These are phyloP conservation scores for Phainopepla nitens DNA, from an alignment of 2,113 vertebrate genomes.

Conservation along the genomic window DNA sequence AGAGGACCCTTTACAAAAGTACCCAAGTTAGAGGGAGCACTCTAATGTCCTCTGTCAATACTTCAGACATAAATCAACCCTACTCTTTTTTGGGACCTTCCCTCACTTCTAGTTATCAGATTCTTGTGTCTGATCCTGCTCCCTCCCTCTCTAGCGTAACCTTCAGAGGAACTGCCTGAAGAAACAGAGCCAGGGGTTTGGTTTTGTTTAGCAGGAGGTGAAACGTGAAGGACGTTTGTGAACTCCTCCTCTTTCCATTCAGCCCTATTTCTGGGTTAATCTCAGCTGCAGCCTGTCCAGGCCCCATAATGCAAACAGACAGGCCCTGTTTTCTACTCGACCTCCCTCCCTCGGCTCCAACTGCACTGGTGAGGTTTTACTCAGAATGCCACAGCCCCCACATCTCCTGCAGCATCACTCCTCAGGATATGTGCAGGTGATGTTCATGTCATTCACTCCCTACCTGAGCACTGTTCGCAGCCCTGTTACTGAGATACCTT, in stretches of 20 bases:
- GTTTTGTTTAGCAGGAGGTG: not conserved
- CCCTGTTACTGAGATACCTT: not conserved
- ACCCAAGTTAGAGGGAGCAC: not conserved
- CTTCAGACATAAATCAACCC: not conserved
- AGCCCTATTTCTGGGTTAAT: not conserved
- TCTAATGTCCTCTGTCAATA: not conserved
- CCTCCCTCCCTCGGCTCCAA: not conserved
- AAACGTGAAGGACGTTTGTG: fast-evolving
- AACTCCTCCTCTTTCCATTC: not conserved
- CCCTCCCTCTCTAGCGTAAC: not conserved
- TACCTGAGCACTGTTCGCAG: not conserved
- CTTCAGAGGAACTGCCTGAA: not conserved
- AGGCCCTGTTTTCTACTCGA: not conserved
- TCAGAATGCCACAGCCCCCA: not conserved
- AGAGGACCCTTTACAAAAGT: not conserved
- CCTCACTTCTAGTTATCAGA: not conserved
- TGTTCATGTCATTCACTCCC: not conserved
- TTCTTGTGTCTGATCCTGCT: not conserved
- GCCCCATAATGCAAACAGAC: not conserved
- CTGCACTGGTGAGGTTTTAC: not conserved
- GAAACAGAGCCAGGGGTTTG: not conserved
- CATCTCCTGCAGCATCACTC: not conserved
- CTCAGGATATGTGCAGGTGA: not conserved
- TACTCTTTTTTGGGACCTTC: not conserved
- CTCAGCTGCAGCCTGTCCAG: not conserved